These are phyloP conservation scores for Tinamus major DNA, from an alignment of 2,797 vertebrate genomes.

Conservation along the genomic window DNA sequence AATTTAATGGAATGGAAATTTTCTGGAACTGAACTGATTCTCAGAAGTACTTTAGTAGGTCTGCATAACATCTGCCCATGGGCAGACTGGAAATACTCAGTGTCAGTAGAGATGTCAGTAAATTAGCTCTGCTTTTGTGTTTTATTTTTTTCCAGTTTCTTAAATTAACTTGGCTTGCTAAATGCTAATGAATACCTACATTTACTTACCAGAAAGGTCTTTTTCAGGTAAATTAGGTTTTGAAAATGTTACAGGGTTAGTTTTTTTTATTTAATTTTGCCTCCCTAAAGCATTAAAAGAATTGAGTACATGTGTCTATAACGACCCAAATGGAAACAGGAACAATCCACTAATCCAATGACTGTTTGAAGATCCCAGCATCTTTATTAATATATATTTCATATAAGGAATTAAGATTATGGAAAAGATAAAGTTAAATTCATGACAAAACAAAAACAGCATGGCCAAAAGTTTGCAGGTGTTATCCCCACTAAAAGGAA, in stretches of 20 bases:
- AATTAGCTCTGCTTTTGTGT: neutral
- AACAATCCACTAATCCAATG: neutral
- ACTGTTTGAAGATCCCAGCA: neutral
- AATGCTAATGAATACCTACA: neutral
- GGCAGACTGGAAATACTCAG: constrained; percentile 21
- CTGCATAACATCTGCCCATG: constrained; percentile 36
- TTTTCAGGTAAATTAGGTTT: neutral
- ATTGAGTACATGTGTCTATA: neutral
- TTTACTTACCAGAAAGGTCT: neutral
- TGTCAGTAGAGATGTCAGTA: neutral
- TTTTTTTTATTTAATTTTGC: neutral
- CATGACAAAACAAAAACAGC: neutral
- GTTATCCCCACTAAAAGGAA: too few relatives aligned
- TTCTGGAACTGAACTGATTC: constrained; percentile 2
- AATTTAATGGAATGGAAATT: constrained; percentile 43
- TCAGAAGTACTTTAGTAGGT: constrained; percentile 40
- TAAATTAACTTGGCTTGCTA: neutral
- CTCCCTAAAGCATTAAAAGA: neutral
- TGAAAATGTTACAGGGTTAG: neutral
- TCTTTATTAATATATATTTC: too few relatives aligned
- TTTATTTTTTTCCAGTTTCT: neutral
- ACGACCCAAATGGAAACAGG: neutral
- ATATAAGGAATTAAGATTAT: neutral
- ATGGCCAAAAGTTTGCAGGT: neutral
- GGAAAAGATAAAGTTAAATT: neutral